Evolutionary conservation across 2,888 invertebrate genomes (phyloP).

Genomic region (Augochlorella aurata): DNA sequence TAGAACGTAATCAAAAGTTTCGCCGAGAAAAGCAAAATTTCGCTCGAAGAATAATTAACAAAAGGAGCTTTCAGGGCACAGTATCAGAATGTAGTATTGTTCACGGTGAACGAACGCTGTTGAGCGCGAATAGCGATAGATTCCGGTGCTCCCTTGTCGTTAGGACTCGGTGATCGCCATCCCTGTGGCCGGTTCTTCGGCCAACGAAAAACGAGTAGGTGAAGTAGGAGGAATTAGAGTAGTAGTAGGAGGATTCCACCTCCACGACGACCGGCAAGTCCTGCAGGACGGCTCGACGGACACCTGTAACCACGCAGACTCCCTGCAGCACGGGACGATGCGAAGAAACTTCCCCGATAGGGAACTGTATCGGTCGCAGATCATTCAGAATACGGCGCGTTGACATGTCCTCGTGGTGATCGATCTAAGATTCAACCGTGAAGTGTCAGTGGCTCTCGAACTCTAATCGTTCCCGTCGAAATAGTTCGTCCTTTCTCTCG

Average conservation of each 20-base stretch:
- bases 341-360: constrained; percentile 63
- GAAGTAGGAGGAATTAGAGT: constrained; percentile 67
- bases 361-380: constrained; percentile 58
- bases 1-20: too few relatives aligned
- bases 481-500: not conserved
- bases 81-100: not conserved
- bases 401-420: constrained; percentile 23
- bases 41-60: too few relatives aligned
- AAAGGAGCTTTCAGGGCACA: too few relatives aligned
- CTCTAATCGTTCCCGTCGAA: not conserved
- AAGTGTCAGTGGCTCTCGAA: constrained; percentile 18
- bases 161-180: constrained; percentile 33
- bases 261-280: constrained; percentile 65
- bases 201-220: constrained; percentile 55
- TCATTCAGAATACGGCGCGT: constrained; percentile 62
- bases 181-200: constrained; percentile 54
- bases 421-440: constrained; percentile 28
- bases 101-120: not conserved
- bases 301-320: constrained; percentile 79
- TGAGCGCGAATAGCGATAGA: not conserved
- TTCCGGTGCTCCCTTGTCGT: constrained; percentile 35
- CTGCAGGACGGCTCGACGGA: constrained; percentile 73
- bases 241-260: constrained; percentile 70
- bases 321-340: constrained; percentile 65
- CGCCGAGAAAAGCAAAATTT: too few relatives aligned